Evolutionary conservation across 2,888 invertebrate genomes (phyloP).

Genomic region (Rhimphoctona megacephalus): DNA sequence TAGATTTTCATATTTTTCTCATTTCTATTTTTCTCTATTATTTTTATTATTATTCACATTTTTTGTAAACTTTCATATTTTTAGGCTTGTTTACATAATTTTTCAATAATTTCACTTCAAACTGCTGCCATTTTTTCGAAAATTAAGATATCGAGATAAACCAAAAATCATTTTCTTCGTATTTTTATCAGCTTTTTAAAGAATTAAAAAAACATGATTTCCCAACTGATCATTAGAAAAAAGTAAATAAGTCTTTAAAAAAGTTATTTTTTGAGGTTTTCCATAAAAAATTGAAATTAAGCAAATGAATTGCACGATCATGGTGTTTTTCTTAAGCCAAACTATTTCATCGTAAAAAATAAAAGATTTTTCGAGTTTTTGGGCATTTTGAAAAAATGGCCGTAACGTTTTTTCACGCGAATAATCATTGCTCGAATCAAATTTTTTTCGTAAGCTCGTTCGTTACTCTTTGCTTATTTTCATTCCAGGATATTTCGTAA

Average conservation of each 20-base stretch:
- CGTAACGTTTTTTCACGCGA: neutral
- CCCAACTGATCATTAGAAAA: neutral
- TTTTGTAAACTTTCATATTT: neutral
- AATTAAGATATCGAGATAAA: neutral
- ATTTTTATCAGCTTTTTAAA: neutral
- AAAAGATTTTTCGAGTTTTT: no score
- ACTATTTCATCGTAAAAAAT: no score
- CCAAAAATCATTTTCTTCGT: neutral
- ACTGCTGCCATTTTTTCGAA: neutral
- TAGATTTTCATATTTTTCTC: neutral
- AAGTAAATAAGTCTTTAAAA: neutral
- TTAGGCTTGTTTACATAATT: neutral
- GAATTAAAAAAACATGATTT: neutral
- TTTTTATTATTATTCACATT: no score
- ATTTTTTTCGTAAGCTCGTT: no score
- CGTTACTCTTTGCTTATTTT: neutral
- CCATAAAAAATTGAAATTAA: no score
- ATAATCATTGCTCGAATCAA: no score
- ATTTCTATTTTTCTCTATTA: no score
- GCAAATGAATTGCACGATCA: no score
- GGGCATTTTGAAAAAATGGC: neutral
- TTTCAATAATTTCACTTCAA: neutral
- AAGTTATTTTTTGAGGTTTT: neutral
- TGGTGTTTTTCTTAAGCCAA: no score
- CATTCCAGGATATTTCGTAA: neutral